Conservation (phyloP, 2,797 vertebrate species). For the Ctenopoma multispine region DNA sequence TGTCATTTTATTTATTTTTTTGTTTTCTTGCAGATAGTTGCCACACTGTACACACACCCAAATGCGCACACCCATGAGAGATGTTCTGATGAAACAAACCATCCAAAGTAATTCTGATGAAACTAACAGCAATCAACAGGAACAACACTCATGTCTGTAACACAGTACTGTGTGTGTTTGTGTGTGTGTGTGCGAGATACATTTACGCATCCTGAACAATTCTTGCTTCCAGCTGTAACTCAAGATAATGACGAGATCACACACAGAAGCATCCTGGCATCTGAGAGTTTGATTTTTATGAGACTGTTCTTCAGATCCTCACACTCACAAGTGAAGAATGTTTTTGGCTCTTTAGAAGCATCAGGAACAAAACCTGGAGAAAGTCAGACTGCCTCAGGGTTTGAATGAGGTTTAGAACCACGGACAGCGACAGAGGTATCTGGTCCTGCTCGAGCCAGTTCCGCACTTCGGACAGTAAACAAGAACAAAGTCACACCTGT, state of each 20-base stretch:
- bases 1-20: constrained; percentile 28
- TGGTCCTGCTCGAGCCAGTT: constrained; percentile 6
- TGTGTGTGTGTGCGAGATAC: constrained; percentile 2
- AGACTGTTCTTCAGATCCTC: constrained; percentile 4
- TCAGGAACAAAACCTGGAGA: not conserved
- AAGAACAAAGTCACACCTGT: constrained; percentile 34
- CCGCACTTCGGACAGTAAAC: constrained; percentile 27
- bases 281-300: not conserved
- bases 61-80: constrained; percentile 21
- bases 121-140: constrained; percentile 68
- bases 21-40: not conserved
- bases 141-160: constrained; percentile 28
- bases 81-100: constrained; percentile 58
- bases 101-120: constrained; percentile 66
- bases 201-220: constrained; percentile 18
- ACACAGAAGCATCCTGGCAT: not conserved
- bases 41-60: not conserved
- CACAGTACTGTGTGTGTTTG: not conserved
- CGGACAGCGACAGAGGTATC: constrained; percentile 3
- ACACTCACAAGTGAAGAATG: constrained; percentile 2
- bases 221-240: constrained; percentile 21
- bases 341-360: constrained; percentile 21
- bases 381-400: not conserved
- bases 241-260: constrained; percentile 5
- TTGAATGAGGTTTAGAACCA: constrained; percentile 14